A percentile compares a stretch with the other conserved stretches of the same genome.
phyloP scores from a whole-genome alignment of 30 jellyfish, hydroid and myxozoan species.

The Hydractinia symbiolongicarpus region DNA sequence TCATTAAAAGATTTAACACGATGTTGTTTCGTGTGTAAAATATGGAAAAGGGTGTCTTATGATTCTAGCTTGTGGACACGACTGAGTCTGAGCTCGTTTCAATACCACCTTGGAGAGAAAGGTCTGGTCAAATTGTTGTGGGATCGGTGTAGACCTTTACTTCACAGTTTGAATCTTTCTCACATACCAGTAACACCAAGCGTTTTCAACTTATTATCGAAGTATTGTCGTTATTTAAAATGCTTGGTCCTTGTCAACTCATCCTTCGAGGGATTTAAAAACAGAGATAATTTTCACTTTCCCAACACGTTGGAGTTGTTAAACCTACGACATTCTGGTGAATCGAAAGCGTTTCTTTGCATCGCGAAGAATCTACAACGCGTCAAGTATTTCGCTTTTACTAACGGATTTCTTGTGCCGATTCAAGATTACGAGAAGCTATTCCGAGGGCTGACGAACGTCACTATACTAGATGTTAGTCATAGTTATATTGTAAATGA shows the following conservation, averaged over 20 bases:
- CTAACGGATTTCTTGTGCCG: background rate
- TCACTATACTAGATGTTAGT: constrained; percentile 1
- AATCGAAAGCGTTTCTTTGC: constrained; percentile 16
- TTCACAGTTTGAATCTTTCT: constrained; percentile 12
- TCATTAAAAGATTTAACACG: background rate
- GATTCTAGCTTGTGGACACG: constrained; percentile 36
- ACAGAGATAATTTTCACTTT: background rate
- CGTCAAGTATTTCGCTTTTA: background rate
- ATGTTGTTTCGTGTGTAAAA: constrained; percentile 25
- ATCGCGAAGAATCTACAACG: background rate
- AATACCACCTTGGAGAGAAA: background rate
- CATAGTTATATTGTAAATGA: background rate
- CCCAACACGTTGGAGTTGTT: constrained; percentile 28
- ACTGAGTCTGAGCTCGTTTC: constrained; percentile 36
- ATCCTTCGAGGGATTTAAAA: constrained; percentile 26
- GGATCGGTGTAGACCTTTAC: background rate
- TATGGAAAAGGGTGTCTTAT: constrained; percentile 32
- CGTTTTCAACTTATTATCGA: constrained; percentile 16
- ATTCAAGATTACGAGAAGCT: background rate
- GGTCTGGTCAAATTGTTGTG: constrained; percentile 9
- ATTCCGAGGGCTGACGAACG: background rate
- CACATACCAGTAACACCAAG: constrained; percentile 24
- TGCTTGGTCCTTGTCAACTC: constrained; percentile 24
- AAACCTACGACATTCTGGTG: constrained; percentile 31
- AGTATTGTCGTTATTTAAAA: constrained; percentile 21